Evolutionary conservation across 2,888 invertebrate genomes (phyloP).

Genomic region (Coleophora deauratella): DNA sequence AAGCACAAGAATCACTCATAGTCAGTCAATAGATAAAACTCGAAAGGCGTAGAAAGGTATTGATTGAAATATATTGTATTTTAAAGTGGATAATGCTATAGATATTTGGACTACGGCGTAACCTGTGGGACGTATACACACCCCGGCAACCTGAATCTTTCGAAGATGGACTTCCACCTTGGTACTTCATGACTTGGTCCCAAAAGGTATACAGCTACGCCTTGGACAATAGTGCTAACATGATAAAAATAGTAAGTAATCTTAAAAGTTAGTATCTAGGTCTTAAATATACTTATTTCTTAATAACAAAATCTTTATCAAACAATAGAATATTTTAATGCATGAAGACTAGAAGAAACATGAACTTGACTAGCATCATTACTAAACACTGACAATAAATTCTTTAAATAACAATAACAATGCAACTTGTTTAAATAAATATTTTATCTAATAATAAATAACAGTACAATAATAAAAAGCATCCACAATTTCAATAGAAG

Average conservation of each 20-base stretch:
- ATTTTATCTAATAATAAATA: no score
- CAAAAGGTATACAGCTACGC: constrained; percentile 60
- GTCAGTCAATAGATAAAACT: constrained; percentile 65
- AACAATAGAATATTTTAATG: background rate
- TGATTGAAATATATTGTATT: constrained; percentile 30
- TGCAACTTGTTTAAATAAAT: no score
- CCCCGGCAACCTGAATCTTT: constrained; percentile 34
- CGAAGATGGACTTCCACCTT: constrained; percentile 36
- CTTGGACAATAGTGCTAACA: constrained; percentile 25
- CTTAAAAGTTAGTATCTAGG: constrained; percentile 13
- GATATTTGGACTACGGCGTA: constrained; percentile 40
- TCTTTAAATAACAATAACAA: no score
- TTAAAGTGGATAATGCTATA: constrained; percentile 18
- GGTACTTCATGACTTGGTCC: constrained; percentile 51
- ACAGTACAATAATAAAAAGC: no score
- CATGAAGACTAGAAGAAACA: no score
- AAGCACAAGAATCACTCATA: constrained; percentile 68
- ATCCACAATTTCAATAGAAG: no score
- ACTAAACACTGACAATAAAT: no score
- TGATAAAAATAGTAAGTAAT: constrained; percentile 1
- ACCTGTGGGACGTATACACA: constrained; percentile 55
- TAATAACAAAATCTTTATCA: background rate
- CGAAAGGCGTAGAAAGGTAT: constrained; percentile 60
- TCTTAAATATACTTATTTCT: constrained; percentile 1
- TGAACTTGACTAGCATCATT: no score